Conservation (phyloP, 2,888 invertebrate species). For the Dryococelus australis region DNA sequence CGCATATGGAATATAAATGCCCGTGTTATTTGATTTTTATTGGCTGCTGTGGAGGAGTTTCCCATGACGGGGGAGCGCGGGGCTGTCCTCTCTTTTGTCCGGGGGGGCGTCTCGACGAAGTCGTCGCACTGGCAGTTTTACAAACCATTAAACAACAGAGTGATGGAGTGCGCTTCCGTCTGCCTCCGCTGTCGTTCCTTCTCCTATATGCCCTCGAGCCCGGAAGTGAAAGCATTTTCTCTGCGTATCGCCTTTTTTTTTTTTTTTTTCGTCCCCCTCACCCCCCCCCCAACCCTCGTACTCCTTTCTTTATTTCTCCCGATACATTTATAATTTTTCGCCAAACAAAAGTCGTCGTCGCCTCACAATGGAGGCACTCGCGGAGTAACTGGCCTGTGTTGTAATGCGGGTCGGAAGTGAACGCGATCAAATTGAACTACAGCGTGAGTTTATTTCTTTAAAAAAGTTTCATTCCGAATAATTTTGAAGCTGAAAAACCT, state of each 20-base stretch:
- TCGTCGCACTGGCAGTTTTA: slow-evolving; percentile 37
- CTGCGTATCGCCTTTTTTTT: neutral
- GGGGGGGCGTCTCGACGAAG: neutral
- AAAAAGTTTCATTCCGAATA: no score
- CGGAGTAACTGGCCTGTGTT: no score
- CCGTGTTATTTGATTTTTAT: slow-evolving; percentile 30
- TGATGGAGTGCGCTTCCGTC: slow-evolving; percentile 37
- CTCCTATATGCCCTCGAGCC: neutral
- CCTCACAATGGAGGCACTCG: no score
- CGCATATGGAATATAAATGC: slow-evolving; percentile 27
- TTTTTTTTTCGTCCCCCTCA: no score
- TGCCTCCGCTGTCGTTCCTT: neutral
- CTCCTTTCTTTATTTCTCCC: neutral
- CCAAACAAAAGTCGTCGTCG: neutral
- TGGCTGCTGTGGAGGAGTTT: slow-evolving; percentile 20
- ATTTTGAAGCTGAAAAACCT: no score
- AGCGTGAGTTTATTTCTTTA: no score
- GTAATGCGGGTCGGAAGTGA: no score
- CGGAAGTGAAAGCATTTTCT: slow-evolving; percentile 23
- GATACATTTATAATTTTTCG: slow-evolving; percentile 6
- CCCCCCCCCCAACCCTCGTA: neutral
- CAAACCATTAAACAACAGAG: slow-evolving; percentile 45
- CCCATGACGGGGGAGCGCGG: neutral
- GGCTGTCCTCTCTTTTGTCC: neutral
- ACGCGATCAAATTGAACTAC: no score